Conservation (phyloP, 2,888 invertebrate genomes). For the Eupithecia subfuscata region DNA sequence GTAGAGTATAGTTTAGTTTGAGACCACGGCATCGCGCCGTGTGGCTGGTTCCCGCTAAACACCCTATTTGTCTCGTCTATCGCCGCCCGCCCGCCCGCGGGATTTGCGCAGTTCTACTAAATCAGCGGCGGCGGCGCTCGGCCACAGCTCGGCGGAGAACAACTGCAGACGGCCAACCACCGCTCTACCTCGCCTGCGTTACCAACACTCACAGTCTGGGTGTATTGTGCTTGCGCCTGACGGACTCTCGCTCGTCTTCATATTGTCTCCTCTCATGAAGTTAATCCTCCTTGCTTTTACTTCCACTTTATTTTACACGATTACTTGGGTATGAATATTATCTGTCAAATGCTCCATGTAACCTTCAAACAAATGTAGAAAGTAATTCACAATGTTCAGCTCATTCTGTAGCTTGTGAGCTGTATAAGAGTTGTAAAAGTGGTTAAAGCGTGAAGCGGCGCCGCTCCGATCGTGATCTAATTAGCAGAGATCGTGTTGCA, state of each 20-base stretch:
- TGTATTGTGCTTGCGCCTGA: background rate
- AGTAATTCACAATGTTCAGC: background rate
- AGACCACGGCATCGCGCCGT: background rate
- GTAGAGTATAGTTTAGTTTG: background rate
- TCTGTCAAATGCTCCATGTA: background rate
- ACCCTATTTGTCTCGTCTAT: slow-evolving; percentile 20
- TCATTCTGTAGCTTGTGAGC: background rate
- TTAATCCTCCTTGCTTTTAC: too few species aligned
- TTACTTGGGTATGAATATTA: too few species aligned
- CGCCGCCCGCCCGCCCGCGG: background rate
- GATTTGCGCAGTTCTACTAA: background rate
- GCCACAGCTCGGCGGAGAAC: too few species aligned
- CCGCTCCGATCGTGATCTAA: slow-evolving; percentile 29
- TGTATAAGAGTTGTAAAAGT: slow-evolving; percentile 7
- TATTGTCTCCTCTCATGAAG: too few species aligned
- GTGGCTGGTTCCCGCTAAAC: slow-evolving; percentile 7
- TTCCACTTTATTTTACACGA: too few species aligned
- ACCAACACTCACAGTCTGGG: background rate
- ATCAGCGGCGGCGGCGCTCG: too few species aligned
- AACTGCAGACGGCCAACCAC: background rate
- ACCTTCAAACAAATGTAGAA: background rate
- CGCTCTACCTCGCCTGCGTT: background rate
- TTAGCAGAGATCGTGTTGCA: slow-evolving; percentile 28
- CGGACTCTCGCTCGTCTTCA: too few species aligned
- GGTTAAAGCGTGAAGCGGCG: background rate